Evolutionary conservation across 2,888 invertebrate species (phyloP).

Genomic region (Nephrotoma guestfalica): DNA sequence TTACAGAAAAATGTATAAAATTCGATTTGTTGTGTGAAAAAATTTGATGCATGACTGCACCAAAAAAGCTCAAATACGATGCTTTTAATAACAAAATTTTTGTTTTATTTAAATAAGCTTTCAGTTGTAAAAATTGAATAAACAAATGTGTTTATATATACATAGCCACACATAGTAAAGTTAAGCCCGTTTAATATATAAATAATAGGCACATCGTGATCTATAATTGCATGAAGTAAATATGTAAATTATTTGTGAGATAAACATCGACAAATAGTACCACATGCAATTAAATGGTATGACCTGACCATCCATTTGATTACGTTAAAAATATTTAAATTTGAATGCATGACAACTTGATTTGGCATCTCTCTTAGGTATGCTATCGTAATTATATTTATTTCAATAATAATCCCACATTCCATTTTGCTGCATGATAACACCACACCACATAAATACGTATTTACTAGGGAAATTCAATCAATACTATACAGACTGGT

Average conservation of each 20-base stretch:
- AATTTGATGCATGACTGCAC: not conserved
- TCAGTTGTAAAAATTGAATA: not conserved
- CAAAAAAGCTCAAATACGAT: not conserved
- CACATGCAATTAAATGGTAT: not conserved
- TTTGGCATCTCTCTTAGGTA: not conserved
- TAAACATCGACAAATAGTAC: not conserved
- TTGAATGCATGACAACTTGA: not conserved
- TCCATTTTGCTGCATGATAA: not conserved
- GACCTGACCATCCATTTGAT: not conserved
- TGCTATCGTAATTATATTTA: not conserved
- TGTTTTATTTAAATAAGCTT: not conserved
- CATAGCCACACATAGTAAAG: not conserved
- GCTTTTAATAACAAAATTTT: not conserved
- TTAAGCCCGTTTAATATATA: not conserved
- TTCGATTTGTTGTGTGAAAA: not conserved
- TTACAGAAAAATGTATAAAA: not conserved
- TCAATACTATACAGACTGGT: not conserved
- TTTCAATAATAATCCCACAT: not conserved
- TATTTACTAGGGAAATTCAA: not conserved
- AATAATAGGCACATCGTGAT: not conserved
- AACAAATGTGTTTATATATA: not conserved
- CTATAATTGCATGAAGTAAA: not conserved
- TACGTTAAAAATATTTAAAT: not conserved
- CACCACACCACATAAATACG: not conserved
- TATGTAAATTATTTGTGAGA: not conserved